Base-by-base conservation (phyloP, 2,888 invertebrate genomes). In the Malacosoma neustria region DNA sequence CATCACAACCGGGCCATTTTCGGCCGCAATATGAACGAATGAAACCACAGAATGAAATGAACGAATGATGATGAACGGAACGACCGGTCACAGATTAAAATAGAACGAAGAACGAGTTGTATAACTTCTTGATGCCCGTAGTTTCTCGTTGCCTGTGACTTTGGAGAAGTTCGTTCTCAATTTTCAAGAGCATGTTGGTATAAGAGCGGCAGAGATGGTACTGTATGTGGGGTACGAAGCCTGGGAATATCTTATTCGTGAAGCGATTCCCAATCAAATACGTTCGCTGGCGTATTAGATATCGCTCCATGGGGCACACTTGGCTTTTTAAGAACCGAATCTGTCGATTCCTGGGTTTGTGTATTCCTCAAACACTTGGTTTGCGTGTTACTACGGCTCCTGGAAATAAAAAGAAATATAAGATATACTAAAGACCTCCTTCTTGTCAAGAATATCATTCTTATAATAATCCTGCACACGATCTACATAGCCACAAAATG, bases 101-200 rank as follows among this genome's bases (percentile, higher is more conserved):
- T 75, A 94, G 89, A 53, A 94, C 94, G 75, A 94, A 94, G 85
- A 94, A 94, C 44, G 93, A 93, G 84, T 94, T 94, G 87, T 94
- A 94, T 70, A 94, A 86, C 77, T 94, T 94, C 82, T 94, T 94
- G 65, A 94, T 93, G 44, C 94, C 94, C 34, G 93, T 93, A 14
- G 93, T 92, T 76, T 94, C 93, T 67, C 93, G 87, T 76, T 94
- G 93, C 62, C 93, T 90, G 71, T 93, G 93, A 69, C 92, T 93
- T 73, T 93, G 92, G 42, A 93, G 88, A 61, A 93, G 88, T 68
- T 91, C 90, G 80, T 91, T 92, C 72, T 91, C 90, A 59, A 91
- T 85, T 79, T 89, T 89, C 75, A 91, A 77, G 67, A 91, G 89
- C 92, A 92, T 92, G 73, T 91, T 89, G 49, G 69, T 54, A 51